Percentiles rank a stretch among this genome's conserved stretches.
Conservation (phyloP, 2,888 invertebrate genomes). For the Strigamia crassipes region DNA sequence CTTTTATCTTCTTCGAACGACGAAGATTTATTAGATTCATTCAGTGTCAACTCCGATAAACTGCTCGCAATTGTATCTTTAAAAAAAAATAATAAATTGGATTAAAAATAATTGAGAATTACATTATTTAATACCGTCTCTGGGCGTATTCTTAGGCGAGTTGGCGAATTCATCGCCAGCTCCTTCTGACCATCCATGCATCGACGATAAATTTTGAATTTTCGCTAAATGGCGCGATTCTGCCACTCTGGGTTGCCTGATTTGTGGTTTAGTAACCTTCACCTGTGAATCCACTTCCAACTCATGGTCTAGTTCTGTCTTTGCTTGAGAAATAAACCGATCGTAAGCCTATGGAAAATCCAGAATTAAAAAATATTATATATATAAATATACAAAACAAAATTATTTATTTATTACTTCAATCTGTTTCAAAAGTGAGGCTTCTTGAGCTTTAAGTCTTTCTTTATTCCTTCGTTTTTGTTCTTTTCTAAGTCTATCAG, state of each 20-base stretch:
- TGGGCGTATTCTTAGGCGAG: background rate
- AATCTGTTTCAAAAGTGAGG: constrained; percentile 62
- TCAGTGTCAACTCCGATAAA: background rate
- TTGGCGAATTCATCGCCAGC: background rate
- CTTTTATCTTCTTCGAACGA: background rate
- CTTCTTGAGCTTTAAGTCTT: constrained; percentile 62
- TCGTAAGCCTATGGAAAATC: constrained; percentile 56
- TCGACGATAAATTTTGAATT: background rate
- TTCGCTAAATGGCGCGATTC: constrained; percentile 51
- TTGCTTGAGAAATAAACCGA: constrained; percentile 57
- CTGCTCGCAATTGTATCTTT: constrained; percentile 20
- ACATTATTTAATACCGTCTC: background rate
- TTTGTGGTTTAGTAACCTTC: constrained; percentile 58
- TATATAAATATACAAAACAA: background rate
- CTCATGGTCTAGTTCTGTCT: constrained; percentile 58
- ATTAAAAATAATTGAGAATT: background rate
- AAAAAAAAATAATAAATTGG: background rate
- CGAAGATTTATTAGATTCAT: background rate
- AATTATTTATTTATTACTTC: constrained; percentile 56
- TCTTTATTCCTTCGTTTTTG: constrained; percentile 61
- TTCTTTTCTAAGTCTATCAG: constrained; percentile 61
- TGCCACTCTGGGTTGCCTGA: constrained; percentile 59
- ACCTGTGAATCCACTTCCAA: constrained; percentile 55
- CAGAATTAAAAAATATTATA: background rate
- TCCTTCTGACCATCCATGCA: background rate